Conservation (phyloP, 2,797 vertebrate species). For the Coregonus ussuriensis region DNA sequence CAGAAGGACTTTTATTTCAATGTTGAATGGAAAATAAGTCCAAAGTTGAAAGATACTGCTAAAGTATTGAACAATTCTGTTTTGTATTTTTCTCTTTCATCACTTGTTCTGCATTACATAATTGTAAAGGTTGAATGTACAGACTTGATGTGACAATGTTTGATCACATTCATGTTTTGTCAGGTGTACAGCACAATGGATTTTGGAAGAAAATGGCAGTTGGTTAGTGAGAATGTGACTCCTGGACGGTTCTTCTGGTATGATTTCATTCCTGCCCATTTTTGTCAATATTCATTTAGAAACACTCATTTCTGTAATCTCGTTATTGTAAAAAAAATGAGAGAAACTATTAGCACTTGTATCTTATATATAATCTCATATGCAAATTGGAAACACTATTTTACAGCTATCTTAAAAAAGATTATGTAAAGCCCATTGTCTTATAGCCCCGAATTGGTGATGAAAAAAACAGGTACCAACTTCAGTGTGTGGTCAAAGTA, state of each 20-base stretch:
- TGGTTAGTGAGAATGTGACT: conserved; percentile 91
- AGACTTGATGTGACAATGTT: not conserved
- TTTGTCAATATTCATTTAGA: not conserved
- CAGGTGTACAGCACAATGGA: conserved; percentile 96
- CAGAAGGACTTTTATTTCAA: not conserved
- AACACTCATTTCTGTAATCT: not conserved
- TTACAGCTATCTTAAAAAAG: too few species aligned
- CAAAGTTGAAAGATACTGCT: not conserved
- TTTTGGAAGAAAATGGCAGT: conserved; percentile 93
- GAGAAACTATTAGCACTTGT: too few species aligned
- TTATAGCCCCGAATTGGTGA: not conserved
- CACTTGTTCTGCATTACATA: not conserved
- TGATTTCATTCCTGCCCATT: conserved; percentile 39
- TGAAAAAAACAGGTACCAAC: not conserved
- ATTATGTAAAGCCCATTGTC: too few species aligned
- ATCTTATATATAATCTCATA: too few species aligned
- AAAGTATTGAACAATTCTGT: not conserved
- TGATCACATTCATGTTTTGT: conserved; percentile 33
- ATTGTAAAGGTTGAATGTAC: too few species aligned
- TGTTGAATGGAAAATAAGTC: conserved; percentile 21
- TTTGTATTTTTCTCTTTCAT: not conserved
- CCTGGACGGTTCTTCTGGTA: conserved; percentile 98
- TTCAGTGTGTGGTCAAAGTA: not conserved
- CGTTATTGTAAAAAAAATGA: too few species aligned
- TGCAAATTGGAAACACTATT: too few species aligned